Conservation (phyloP, 2,113 vertebrate genomes). For the Siphamia tubifer region DNA sequence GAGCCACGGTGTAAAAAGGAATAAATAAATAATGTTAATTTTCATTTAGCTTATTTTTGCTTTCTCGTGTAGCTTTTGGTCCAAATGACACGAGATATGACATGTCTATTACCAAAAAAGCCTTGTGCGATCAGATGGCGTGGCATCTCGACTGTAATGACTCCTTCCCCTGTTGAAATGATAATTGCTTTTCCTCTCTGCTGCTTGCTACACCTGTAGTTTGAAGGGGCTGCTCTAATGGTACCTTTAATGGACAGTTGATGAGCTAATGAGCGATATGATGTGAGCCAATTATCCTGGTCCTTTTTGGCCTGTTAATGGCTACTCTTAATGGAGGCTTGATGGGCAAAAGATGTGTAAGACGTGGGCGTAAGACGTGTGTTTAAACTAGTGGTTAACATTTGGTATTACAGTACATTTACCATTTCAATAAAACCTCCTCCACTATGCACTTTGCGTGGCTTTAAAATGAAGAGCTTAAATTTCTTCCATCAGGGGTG, state of each 20-base stretch:
- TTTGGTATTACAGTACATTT: neutral
- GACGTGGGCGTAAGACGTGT: neutral
- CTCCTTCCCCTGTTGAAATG: neutral
- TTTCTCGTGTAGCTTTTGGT: too few species aligned
- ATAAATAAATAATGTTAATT: too few species aligned
- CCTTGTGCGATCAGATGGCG: neutral
- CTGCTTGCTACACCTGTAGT: neutral
- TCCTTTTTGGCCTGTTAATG: neutral
- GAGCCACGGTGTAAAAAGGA: too few species aligned
- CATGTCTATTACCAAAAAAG: neutral
- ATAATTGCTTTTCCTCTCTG: neutral
- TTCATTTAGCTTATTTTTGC: too few species aligned
- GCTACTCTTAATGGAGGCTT: neutral
- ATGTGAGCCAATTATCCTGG: slow-evolving; percentile 8
- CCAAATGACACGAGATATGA: too few species aligned
- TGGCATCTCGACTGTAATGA: neutral
- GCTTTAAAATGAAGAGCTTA: too few species aligned
- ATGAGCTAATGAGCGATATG: slow-evolving; percentile 16
- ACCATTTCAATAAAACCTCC: too few species aligned
- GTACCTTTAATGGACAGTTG: slow-evolving; percentile 13
- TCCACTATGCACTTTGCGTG: too few species aligned
- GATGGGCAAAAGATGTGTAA: neutral
- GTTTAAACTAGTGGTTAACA: neutral
- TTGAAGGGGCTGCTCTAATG: neutral
- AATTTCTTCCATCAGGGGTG: too few species aligned